Evolutionary conservation across 2,113 vertebrate genomes (phyloP).

Genomic region (Falcunculus frontatus): DNA sequence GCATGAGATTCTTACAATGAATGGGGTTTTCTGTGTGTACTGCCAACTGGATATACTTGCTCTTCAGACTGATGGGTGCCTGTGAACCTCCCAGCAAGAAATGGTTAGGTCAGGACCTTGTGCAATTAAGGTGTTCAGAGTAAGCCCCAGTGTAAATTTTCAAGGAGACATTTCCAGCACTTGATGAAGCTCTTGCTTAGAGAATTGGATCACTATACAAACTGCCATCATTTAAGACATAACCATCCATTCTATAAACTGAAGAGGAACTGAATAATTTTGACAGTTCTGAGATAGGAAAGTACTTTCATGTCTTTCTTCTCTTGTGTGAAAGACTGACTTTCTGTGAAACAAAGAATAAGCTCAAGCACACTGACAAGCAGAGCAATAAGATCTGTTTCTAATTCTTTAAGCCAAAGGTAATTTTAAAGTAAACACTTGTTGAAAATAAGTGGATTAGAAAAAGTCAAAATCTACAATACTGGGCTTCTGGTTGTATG

Average conservation of each 20-base stretch:
- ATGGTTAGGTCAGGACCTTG: background rate
- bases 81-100: background rate
- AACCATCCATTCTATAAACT: background rate
- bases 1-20: background rate
- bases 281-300: background rate
- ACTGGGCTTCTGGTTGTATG: background rate
- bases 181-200: background rate
- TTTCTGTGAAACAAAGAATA: background rate
- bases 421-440: background rate
- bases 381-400: background rate
- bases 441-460: background rate
- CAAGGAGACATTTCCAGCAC: background rate
- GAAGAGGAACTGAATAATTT: background rate
- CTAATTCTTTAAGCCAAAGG: background rate
- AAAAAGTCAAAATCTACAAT: background rate
- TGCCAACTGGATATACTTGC: background rate
- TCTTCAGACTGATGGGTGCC: background rate
- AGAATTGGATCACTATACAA: background rate
- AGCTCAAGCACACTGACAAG: background rate
- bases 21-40: background rate
- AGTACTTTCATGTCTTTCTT: background rate
- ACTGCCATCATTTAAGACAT: background rate
- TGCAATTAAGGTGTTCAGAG: background rate
- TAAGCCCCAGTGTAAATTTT: background rate
- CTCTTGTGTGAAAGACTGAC: background rate